Conservation (phyloP, 2,797 vertebrate genomes). For the Malacoctenus gilli region DNA sequence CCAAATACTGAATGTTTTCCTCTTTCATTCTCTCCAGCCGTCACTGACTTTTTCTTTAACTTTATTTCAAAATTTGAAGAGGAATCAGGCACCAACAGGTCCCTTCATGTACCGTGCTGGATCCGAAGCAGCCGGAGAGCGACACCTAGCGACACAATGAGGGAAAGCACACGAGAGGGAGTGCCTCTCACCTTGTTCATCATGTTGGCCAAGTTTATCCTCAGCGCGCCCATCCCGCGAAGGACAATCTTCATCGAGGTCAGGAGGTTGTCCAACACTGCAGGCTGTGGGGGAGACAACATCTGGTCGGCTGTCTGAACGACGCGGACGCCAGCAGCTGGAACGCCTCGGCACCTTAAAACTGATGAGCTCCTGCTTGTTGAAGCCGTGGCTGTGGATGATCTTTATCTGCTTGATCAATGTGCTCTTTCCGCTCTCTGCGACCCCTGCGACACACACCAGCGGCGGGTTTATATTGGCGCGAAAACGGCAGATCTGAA, state of each 20-base stretch:
- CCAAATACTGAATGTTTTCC: no score
- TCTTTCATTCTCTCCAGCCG: no score
- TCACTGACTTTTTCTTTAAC: no score
- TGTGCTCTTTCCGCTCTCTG: conserved; percentile 84
- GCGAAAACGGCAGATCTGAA: neutral
- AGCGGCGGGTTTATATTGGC: neutral
- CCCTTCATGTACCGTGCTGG: no score
- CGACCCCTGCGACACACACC: conserved; percentile 63
- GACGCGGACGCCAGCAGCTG: neutral
- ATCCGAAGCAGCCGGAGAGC: no score
- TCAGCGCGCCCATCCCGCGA: conserved; percentile 80
- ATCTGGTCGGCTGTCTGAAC: no score
- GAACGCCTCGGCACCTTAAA: conserved; percentile 73
- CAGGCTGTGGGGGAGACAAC: conserved; percentile 57
- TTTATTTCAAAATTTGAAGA: no score
- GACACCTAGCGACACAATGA: no score
- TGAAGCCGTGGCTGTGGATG: conserved; percentile 80
- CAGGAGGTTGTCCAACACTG: conserved; percentile 81
- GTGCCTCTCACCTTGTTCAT: conserved; percentile 79
- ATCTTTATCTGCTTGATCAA: conserved; percentile 84
- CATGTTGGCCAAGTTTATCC: conserved; percentile 78
- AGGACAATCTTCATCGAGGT: conserved; percentile 83
- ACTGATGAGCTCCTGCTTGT: conserved; percentile 74
- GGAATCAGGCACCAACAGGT: no score
- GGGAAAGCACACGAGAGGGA: no score